A percentile compares a stretch with the other conserved stretches of the same genome.
Conservation (phyloP, 2,113 vertebrate species). For the Narcine bancroftii region DNA sequence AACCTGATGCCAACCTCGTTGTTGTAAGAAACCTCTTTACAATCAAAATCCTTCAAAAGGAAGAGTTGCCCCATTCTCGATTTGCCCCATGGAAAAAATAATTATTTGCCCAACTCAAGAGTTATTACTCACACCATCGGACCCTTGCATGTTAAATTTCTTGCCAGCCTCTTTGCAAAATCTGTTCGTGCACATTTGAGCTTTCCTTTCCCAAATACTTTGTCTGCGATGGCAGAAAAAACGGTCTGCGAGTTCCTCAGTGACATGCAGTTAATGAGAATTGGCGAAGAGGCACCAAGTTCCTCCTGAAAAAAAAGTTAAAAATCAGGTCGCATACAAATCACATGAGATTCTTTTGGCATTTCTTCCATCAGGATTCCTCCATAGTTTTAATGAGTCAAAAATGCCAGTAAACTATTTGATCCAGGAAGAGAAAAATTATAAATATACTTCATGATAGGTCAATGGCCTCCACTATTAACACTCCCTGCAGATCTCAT, state of each 20-base stretch:
- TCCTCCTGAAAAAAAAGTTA: constrained; percentile 54
- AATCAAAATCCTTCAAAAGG: background rate
- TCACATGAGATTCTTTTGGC: background rate
- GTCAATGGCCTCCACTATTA: no score
- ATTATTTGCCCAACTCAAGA: background rate
- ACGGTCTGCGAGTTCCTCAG: constrained; percentile 70
- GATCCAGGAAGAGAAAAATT: background rate
- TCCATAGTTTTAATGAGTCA: background rate
- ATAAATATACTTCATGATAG: background rate
- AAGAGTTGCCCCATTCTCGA: background rate
- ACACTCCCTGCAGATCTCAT: no score
- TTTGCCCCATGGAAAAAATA: background rate
- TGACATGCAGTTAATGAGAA: constrained; percentile 87
- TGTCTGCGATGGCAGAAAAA: constrained; percentile 71
- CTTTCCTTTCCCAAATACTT: constrained; percentile 51
- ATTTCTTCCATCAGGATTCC: background rate
- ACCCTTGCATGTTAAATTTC: constrained; percentile 59
- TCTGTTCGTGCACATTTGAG: constrained; percentile 48
- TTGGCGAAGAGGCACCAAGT: constrained; percentile 52
- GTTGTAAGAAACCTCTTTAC: background rate
- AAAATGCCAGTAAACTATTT: background rate
- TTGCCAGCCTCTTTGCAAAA: constrained; percentile 58
- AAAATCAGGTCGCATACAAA: background rate
- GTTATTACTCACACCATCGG: constrained; percentile 74
- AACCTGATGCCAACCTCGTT: background rate